These are phyloP conservation scores for Salvelinus namaycush DNA, from an alignment of 2,113 vertebrate species.

Conservation along the genomic window DNA sequence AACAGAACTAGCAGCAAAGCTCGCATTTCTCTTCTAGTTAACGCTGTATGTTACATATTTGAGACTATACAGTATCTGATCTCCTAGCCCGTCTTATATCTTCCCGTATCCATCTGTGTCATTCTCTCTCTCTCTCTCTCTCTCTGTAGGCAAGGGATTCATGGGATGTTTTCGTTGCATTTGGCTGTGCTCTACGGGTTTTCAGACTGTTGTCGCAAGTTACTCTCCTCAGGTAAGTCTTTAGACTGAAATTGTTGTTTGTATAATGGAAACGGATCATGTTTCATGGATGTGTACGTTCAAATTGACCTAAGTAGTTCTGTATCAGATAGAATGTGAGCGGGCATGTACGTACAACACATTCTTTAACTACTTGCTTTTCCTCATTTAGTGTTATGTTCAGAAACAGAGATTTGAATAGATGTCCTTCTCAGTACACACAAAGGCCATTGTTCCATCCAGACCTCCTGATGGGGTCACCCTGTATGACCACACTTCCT, in stretches of 20 bases:
- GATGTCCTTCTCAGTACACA: too few species aligned
- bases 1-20: not conserved
- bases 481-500: not conserved
- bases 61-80: not conserved
- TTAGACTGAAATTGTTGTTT: not conserved
- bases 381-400: not conserved
- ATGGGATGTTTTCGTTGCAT: conserved; percentile 94
- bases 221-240: conserved; percentile 87
- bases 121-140: not conserved
- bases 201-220: conserved; percentile 96
- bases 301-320: too few species aligned
- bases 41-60: not conserved
- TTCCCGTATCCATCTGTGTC: not conserved
- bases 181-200: conserved; percentile 91
- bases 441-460: too few species aligned
- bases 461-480: not conserved
- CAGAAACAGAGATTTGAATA: too few species aligned
- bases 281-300: too few species aligned
- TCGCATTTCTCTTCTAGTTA: not conserved
- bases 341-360: not conserved
- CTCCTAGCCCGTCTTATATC: not conserved
- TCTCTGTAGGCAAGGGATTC: conserved; percentile 79
- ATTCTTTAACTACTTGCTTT: not conserved
- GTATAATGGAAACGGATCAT: not conserved
- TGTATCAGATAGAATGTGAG: too few species aligned